Conservation (phyloP, 2,113 vertebrate genomes). For the Oncorhynchus gorbuscha region DNA sequence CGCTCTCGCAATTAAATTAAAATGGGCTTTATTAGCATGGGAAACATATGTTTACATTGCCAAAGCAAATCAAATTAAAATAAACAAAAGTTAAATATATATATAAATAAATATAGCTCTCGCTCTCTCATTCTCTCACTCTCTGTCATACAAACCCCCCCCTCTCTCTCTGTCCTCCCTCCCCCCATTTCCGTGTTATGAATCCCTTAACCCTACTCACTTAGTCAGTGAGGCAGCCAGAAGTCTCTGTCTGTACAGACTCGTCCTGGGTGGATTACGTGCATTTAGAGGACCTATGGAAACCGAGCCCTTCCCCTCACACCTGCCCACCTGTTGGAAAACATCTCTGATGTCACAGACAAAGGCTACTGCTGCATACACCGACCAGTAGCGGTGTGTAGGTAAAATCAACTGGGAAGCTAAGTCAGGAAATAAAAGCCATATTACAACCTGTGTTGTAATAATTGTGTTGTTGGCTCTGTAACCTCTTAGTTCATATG, state of each 20-base stretch:
- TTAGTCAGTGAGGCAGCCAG: slow-evolving; percentile 6
- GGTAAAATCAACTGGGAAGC: no score
- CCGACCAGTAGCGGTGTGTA: no score
- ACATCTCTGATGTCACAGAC: slow-evolving; percentile 32
- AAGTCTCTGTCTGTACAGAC: neutral
- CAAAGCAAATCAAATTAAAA: no score
- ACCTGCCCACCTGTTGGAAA: slow-evolving; percentile 64
- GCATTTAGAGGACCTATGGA: slow-evolving; percentile 44
- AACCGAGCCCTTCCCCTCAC: slow-evolving; percentile 34
- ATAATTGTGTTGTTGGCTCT: no score
- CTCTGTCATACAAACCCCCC: neutral
- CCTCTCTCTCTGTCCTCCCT: neutral
- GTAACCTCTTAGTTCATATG: no score
- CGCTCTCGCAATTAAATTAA: neutral
- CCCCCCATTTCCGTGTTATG: neutral
- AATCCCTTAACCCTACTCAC: slow-evolving; percentile 10
- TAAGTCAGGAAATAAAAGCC: no score
- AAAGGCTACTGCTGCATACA: neutral
- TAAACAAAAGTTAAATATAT: no score
- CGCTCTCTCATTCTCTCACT: neutral
- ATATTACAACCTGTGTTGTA: no score
- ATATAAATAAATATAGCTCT: neutral
- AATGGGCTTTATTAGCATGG: no score
- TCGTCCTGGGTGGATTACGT: slow-evolving; percentile 29
- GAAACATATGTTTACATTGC: neutral